Conservation (phyloP, 1,140 invertebrate genomes). For the Philopotamus ludificatus region DNA sequence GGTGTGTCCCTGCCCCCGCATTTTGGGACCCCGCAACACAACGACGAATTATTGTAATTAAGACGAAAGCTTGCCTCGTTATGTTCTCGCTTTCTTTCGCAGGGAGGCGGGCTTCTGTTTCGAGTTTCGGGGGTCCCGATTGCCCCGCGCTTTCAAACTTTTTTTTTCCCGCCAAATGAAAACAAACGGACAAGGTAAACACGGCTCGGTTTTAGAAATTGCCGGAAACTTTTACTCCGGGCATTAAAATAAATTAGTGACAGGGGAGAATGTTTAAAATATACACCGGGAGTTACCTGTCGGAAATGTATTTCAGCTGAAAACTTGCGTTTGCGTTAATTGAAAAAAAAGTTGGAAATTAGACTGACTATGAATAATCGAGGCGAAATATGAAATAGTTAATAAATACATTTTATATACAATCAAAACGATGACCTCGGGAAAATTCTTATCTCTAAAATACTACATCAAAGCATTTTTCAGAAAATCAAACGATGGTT, state of each 20-base stretch:
- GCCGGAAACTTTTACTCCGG: constrained; percentile 5
- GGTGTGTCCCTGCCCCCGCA: too few relatives aligned
- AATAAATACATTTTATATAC: too few relatives aligned
- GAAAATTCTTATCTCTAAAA: too few relatives aligned
- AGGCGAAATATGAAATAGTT: too few relatives aligned
- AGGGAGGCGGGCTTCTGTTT: constrained; percentile 2
- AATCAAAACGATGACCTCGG: too few relatives aligned
- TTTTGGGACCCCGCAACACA: constrained; percentile 16
- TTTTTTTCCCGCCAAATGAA: constrained; percentile 6
- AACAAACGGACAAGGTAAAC: constrained; percentile 7
- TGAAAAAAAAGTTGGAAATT: too few relatives aligned
- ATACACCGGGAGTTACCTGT: background rate
- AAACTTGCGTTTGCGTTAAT: too few relatives aligned
- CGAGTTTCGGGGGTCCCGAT: background rate
- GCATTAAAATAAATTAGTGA: constrained; percentile 9
- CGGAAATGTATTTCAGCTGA: too few relatives aligned
- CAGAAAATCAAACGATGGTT: too few relatives aligned
- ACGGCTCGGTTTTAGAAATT: constrained; percentile 2
- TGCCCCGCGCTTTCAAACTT: background rate
- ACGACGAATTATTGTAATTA: constrained; percentile 36
- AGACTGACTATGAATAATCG: too few relatives aligned
- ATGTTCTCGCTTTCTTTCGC: constrained; percentile 19
- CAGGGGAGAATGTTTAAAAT: background rate
- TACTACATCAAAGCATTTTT: too few relatives aligned
- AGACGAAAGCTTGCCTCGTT: constrained; percentile 27